Evolutionary conservation across 2,797 vertebrate genomes (phyloP).

Genomic region (Mastacembelus armatus): DNA sequence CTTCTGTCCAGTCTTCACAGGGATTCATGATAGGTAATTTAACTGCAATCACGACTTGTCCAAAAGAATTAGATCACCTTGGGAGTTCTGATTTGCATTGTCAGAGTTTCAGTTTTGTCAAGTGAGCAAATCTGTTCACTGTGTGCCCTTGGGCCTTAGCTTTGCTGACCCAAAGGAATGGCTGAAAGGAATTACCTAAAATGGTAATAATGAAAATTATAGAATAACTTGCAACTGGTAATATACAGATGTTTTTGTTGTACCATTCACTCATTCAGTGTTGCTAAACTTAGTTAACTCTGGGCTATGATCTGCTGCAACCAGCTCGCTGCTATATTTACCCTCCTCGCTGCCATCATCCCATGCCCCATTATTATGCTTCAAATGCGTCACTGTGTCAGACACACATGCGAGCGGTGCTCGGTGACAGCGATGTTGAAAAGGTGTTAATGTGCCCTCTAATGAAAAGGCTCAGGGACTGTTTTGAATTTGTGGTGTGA

Average conservation of each 20-base stretch:
- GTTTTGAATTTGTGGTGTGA: slow-evolving; percentile 24
- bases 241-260: too few species aligned
- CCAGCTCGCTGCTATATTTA: slow-evolving; percentile 59
- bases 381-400: slow-evolving; percentile 51
- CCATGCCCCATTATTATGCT: slow-evolving; percentile 41
- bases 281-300: slow-evolving; percentile 29
- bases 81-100: background rate
- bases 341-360: slow-evolving; percentile 31
- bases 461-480: slow-evolving; percentile 39
- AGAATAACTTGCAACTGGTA: background rate
- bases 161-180: background rate
- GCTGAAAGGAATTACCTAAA: background rate
- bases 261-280: slow-evolving; percentile 1
- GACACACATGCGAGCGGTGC: slow-evolving; percentile 49
- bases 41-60: background rate
- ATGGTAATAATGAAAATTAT: background rate
- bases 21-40: slow-evolving; percentile 92
- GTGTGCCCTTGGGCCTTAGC: background rate
- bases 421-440: slow-evolving; percentile 44
- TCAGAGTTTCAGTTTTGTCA: background rate
- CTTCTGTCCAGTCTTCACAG: slow-evolving; percentile 91
- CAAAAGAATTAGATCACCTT: background rate
- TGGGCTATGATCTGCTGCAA: slow-evolving; percentile 26
- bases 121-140: background rate
- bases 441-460: slow-evolving; percentile 57